phyloP scores from a whole-genome alignment of 2,888 invertebrate genomes.

The Stenodema calcarata region DNA sequence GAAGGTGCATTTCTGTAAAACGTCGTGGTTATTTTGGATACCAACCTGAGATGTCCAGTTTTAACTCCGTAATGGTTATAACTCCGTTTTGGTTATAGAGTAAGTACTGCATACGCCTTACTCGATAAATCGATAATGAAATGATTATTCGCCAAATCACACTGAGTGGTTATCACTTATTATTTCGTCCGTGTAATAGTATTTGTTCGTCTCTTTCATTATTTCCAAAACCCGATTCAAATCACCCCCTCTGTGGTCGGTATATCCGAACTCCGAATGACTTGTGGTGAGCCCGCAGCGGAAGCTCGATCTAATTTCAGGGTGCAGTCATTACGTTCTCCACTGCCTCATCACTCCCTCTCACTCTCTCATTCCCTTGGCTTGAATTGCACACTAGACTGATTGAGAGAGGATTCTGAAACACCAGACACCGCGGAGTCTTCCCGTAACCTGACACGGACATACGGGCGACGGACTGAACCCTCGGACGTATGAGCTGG shows the following conservation, averaged over 20 bases:
- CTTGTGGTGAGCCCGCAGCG: conserved; percentile 5
- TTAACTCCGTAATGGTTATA: no score
- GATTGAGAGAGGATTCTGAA: not conserved
- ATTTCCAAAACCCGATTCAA: not conserved
- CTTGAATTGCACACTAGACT: not conserved
- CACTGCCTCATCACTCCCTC: not conserved
- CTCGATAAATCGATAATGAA: no score
- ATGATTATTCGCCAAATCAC: no score
- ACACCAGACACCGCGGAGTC: not conserved
- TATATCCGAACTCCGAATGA: conserved; percentile 10
- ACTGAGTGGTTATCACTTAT: no score
- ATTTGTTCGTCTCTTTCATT: not conserved
- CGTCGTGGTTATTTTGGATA: no score
- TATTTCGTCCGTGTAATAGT: no score
- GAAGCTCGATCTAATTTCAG: conserved; percentile 34
- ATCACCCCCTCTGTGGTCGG: not conserved
- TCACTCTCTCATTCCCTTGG: not conserved
- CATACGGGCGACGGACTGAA: not conserved
- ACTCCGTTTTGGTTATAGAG: no score
- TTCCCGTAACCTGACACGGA: not conserved
- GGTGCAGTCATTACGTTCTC: not conserved
- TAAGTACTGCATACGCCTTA: no score
- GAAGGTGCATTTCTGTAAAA: no score
- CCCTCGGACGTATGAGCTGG: not conserved
- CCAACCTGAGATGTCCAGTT: no score